Conservation (phyloP, 2,113 vertebrate genomes). For the Hippocampus abdominalis region DNA sequence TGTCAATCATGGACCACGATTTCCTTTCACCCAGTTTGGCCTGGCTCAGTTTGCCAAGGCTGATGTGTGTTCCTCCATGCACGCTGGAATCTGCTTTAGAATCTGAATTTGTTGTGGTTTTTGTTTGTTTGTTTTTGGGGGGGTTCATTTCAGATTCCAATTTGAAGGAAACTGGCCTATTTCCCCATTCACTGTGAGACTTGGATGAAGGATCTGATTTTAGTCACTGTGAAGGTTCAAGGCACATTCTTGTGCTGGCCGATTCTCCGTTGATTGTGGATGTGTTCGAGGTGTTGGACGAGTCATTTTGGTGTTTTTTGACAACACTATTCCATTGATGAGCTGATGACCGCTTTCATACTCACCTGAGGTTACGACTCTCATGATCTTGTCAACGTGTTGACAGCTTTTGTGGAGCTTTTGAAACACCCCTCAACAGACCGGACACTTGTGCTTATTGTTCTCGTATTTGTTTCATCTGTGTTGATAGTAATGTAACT, state of each 20-base stretch:
- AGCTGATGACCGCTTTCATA: conserved; percentile 28
- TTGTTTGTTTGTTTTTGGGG: no score
- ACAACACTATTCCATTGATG: conserved; percentile 15
- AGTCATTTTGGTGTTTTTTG: conserved; percentile 9
- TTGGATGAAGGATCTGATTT: conserved; percentile 45
- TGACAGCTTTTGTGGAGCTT: conserved; percentile 33
- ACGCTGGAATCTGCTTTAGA: conserved; percentile 20
- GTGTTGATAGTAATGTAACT: conserved; percentile 70
- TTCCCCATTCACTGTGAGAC: conserved; percentile 56
- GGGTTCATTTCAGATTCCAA: conserved; percentile 48
- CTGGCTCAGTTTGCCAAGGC: conserved; percentile 38
- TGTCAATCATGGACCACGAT: conserved; percentile 5
- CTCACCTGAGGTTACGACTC: conserved; percentile 18
- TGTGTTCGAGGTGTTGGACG: neutral
- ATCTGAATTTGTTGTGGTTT: neutral
- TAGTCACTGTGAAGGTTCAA: conserved; percentile 42
- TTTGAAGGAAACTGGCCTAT: conserved; percentile 44
- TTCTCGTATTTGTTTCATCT: conserved; percentile 71
- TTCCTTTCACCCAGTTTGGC: conserved; percentile 50
- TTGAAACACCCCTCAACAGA: conserved; percentile 67
- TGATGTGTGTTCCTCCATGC: conserved; percentile 20
- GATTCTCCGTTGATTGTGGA: conserved; percentile 24
- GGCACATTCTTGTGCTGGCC: conserved; percentile 31
- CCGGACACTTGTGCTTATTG: conserved; percentile 76
- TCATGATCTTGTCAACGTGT: conserved; percentile 33